Evolutionary conservation across 2,113 vertebrate species (phyloP).

Genomic region (Xerus inauris): DNA sequence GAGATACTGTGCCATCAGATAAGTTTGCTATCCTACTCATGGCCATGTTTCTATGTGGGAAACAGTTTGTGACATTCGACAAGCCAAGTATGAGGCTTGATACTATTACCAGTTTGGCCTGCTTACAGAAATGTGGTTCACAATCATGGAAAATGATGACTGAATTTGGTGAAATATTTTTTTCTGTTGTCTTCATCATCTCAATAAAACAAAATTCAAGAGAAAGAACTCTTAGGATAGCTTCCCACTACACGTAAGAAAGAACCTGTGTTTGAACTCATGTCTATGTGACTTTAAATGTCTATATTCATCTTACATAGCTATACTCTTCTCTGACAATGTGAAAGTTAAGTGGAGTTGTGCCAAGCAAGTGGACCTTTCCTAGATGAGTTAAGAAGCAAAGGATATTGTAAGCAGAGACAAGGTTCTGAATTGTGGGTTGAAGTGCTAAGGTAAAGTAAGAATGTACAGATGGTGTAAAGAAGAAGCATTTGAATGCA

Average conservation of each 20-base stretch:
- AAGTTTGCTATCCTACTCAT: neutral
- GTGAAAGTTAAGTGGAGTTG: neutral
- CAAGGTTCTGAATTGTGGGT: neutral
- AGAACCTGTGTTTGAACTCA: neutral
- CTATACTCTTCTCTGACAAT: neutral
- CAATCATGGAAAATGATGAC: neutral
- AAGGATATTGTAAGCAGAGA: neutral
- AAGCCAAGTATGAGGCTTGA: neutral
- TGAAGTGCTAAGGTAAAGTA: neutral
- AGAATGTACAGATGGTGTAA: neutral
- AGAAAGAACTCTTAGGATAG: neutral
- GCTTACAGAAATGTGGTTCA: neutral
- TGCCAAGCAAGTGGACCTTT: neutral
- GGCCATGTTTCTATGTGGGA: neutral
- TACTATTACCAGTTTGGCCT: neutral
- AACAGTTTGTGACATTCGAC: neutral
- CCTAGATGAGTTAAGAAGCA: neutral
- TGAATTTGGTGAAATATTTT: neutral
- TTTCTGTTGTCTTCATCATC: neutral
- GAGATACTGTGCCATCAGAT: neutral
- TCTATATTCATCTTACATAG: neutral
- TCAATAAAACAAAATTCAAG: neutral
- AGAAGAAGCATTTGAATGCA: neutral
- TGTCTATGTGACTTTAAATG: neutral
- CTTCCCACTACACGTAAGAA: neutral